A percentile compares a stretch with the other conserved stretches of the same genome.
Evolutionary conservation across 1,140 invertebrate genomes (phyloP).

Genomic region (Megalopta genalis): DNA sequence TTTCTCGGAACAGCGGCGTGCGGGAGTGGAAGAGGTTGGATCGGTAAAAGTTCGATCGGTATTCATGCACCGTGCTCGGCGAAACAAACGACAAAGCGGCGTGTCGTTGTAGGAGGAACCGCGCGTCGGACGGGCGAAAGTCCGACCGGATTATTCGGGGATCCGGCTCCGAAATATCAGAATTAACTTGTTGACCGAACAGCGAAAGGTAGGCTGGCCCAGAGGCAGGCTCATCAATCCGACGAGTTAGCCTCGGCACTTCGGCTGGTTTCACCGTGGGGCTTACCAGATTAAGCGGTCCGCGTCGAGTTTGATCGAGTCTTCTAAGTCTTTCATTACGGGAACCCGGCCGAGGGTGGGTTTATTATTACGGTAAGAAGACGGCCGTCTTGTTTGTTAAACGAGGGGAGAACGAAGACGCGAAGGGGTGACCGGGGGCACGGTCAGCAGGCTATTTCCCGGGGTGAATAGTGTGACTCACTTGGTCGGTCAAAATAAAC

Average conservation of each 20-base stretch:
- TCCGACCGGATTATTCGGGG: conserved; percentile 65
- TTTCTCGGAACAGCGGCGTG: not conserved
- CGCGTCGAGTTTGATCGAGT: conserved; percentile 73
- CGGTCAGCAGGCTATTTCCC: conserved; percentile 24
- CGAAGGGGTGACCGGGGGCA: conserved; percentile 57
- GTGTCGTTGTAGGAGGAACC: conserved; percentile 48
- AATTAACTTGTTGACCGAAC: conserved; percentile 70
- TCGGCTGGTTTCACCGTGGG: conserved; percentile 60
- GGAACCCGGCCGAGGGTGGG: conserved; percentile 43
- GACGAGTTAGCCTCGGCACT: conserved; percentile 41
- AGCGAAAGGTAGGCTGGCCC: conserved; percentile 33
- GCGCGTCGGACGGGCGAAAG: conserved; percentile 56
- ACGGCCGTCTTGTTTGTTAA: conserved; percentile 71
- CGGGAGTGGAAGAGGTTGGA: not conserved
- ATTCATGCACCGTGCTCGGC: conserved; percentile 34
- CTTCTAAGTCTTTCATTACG: conserved; percentile 74
- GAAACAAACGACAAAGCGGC: not conserved
- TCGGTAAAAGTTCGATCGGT: conserved; percentile 43
- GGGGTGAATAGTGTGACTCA: conserved; percentile 62
- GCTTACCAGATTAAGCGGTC: conserved; percentile 73
- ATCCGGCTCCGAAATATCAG: conserved; percentile 65
- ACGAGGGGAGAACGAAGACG: conserved; percentile 67
- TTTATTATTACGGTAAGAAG: conserved; percentile 73
- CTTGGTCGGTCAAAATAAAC: conserved; percentile 44
- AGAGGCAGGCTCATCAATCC: conserved; percentile 57